A percentile compares a stretch with the other conserved stretches of the same genome.
phyloP scores from a whole-genome alignment of 2,888 invertebrate genomes.

The Leucozona laternaria region DNA sequence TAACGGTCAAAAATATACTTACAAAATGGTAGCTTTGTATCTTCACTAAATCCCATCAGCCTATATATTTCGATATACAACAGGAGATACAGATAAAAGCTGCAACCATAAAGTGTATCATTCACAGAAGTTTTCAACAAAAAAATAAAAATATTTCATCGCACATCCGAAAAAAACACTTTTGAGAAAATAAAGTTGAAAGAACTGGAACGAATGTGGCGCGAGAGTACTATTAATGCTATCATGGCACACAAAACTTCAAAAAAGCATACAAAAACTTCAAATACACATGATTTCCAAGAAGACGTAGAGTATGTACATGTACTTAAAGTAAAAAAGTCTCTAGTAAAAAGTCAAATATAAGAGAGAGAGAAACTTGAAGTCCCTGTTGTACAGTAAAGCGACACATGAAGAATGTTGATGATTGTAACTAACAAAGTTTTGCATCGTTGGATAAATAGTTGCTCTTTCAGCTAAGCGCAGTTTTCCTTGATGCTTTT shows the following conservation, averaged over 20 bases:
- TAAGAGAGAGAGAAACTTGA: not conserved
- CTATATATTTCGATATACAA: no score
- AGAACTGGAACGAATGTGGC: not conserved
- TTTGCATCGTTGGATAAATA: slow-evolving; percentile 55
- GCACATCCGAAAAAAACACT: not conserved
- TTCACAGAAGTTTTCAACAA: not conserved
- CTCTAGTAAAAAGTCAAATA: slow-evolving; percentile 12
- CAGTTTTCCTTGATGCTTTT: not conserved
- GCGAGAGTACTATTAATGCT: slow-evolving; percentile 10
- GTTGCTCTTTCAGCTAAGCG: slow-evolving; percentile 9
- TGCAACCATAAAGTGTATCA: not conserved
- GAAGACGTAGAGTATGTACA: not conserved
- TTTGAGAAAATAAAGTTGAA: not conserved
- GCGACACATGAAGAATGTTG: slow-evolving; percentile 51
- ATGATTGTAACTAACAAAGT: slow-evolving; percentile 40
- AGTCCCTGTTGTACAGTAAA: slow-evolving; percentile 55
- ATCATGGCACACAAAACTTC: not conserved
- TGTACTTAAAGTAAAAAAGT: not conserved
- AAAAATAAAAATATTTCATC: not conserved
- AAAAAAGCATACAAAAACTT: slow-evolving; percentile 9
- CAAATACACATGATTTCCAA: not conserved
- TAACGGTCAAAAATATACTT: no score
- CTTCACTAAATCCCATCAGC: no score
- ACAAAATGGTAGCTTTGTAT: no score
- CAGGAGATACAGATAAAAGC: not conserved